phyloP scores from a whole-genome alignment of 2,113 vertebrate species.

The Sebastes fasciatus region DNA sequence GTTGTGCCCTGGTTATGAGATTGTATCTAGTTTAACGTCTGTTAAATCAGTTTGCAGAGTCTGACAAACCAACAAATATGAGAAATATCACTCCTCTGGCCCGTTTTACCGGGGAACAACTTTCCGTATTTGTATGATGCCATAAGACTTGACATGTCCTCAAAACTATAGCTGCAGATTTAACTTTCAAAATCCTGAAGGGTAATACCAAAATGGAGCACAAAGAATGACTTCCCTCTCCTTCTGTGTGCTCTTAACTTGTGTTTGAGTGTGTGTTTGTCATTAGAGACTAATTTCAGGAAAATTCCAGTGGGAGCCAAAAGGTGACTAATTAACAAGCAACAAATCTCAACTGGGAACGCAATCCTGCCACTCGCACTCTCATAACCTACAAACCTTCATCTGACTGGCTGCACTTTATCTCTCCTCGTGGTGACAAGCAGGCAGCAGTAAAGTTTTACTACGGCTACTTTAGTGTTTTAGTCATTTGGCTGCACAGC shows the following conservation, averaged over 20 bases:
- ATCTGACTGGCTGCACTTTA: constrained; percentile 53
- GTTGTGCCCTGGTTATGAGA: not conserved
- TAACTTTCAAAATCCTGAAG: not conserved
- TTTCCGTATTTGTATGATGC: too few species aligned
- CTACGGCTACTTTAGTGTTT: constrained; percentile 17
- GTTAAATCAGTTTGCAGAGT: not conserved
- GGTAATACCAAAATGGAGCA: not conserved
- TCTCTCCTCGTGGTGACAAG: not conserved
- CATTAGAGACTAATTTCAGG: constrained; percentile 53
- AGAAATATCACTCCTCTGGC: not conserved
- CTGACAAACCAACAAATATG: not conserved
- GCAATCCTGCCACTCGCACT: constrained; percentile 17
- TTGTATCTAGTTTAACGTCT: not conserved
- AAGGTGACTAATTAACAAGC: constrained; percentile 59
- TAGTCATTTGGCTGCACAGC: not conserved
- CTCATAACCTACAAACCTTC: constrained; percentile 40
- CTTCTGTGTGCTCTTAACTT: not conserved
- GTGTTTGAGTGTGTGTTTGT: constrained; percentile 34
- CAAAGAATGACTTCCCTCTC: not conserved
- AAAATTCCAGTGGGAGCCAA: constrained; percentile 48
- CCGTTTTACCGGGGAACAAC: not conserved
- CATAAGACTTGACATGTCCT: too few species aligned
- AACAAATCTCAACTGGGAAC: constrained; percentile 42
- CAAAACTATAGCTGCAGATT: too few species aligned
- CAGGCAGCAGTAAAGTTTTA: constrained; percentile 39